A percentile compares a stretch with the other conserved stretches of the same genome.
Evolutionary conservation across 2,113 vertebrate genomes (phyloP).

Genomic region (Sminthopsis crassicaudata): DNA sequence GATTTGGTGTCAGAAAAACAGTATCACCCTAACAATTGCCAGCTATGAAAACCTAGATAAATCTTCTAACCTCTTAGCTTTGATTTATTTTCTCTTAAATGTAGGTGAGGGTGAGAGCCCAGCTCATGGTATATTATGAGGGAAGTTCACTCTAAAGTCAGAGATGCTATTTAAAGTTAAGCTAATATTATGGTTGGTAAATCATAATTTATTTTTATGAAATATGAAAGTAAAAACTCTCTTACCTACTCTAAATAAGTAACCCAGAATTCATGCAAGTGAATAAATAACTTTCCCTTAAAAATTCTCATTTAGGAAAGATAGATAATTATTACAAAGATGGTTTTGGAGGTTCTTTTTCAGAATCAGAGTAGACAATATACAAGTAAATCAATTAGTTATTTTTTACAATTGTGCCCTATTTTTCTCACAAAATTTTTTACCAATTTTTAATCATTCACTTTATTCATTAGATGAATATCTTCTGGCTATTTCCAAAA

Average conservation of each 20-base stretch:
- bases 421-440: not conserved
- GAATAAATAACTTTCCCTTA: not conserved
- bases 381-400: not conserved
- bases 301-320: not conserved
- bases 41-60: not conserved
- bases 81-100: not conserved
- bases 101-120: not conserved
- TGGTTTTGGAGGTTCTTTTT: not conserved
- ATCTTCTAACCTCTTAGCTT: not conserved
- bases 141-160: not conserved
- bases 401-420: not conserved
- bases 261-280: not conserved
- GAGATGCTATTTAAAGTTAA: not conserved
- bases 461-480: not conserved
- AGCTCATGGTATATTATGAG: not conserved
- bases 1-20: not conserved
- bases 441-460: not conserved
- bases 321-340: not conserved
- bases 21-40: not conserved
- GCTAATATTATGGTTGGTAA: not conserved
- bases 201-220: not conserved
- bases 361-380: not conserved
- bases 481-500: not conserved
- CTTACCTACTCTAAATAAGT: not conserved
- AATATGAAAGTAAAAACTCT: not conserved